Base-by-base conservation (phyloP, 2,888 invertebrate species). In the Brenthis daphne region DNA sequence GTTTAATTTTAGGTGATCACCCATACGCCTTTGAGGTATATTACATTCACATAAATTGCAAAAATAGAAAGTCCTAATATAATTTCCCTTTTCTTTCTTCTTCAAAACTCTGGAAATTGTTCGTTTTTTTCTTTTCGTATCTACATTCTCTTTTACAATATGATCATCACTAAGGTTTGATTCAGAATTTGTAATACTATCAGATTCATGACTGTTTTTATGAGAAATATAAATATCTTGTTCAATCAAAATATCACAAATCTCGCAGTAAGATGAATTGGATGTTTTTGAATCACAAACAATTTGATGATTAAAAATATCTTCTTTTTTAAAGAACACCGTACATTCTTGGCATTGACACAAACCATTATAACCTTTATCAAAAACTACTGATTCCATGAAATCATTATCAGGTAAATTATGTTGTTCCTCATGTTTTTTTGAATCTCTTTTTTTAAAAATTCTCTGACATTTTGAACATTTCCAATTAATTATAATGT, bases 381-480 rank as follows among this genome's bases (percentile, higher is more conserved):
- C 71, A 54, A 88, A 72, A 65, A 80, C 77, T 61, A 82, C 75
- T 14, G 51, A 53, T 53, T 53, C 6, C 8, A 53, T 11, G 83
- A 88, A 79, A 37, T 73, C 74, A 69, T 82, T 68, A 33, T 80
- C 4, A 29, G 29, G 76, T 73, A 76, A 76, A 6, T 63, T 69
- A 78, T 90, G 90, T 76, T 90, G 90, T 71, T 80, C 77, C 48
- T 73, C 68, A 77, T 90, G 90, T 20, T 81, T 67, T n/a, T 63
- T 51, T 71, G 81, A 81, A 73, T 88, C 84, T 61, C 81, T 77
- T 65, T 79, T 79, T 77, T 85, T 87, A 57, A 89, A 86, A 72
- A 81, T 78, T 69, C 76, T 78, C 37, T 76, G 69, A 73, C 90
- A 90, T 20, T 73, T 68, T 13, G 65, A 69, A 75, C 90, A 90